Evolutionary conservation across 2,113 vertebrate genomes (phyloP).

Genomic region (Chionodraco myersi): DNA sequence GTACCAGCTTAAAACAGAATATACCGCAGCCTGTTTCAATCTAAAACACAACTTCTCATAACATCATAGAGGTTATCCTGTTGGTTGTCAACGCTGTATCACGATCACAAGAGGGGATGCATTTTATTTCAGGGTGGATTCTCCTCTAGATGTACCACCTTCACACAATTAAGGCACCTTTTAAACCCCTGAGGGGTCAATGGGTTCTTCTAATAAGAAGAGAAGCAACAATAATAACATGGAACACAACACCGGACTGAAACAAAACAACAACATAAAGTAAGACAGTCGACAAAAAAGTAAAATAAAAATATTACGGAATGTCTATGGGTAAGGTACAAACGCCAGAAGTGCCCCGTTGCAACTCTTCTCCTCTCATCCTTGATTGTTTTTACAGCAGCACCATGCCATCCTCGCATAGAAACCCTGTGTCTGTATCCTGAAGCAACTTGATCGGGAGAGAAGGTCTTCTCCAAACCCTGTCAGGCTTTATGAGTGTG

Average conservation of each 20-base stretch:
- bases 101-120: constrained; percentile 27
- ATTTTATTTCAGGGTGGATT: constrained; percentile 64
- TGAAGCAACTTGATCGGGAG: constrained; percentile 55
- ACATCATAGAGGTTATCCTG: neutral
- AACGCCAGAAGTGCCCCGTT: constrained; percentile 64
- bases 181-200: constrained; percentile 82
- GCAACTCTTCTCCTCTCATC: constrained; percentile 47
- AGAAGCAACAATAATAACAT: constrained; percentile 76
- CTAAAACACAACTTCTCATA: constrained; percentile 1
- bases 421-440: constrained; percentile 55
- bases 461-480: constrained; percentile 36
- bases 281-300: constrained; percentile 41
- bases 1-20: neutral
- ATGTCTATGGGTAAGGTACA: constrained; percentile 67
- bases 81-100: neutral
- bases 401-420: constrained; percentile 33
- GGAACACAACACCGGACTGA: constrained; percentile 67
- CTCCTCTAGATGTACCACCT: constrained; percentile 74
- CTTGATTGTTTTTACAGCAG: constrained; percentile 50
- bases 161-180: constrained; percentile 85
- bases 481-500: constrained; percentile 2
- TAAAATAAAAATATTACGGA: constrained; percentile 62
- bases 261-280: constrained; percentile 54
- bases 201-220: constrained; percentile 87
- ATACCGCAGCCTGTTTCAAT: neutral